phyloP scores from a whole-genome alignment of 2,797 vertebrate genomes.

The Hippoglossus hippoglossus region DNA sequence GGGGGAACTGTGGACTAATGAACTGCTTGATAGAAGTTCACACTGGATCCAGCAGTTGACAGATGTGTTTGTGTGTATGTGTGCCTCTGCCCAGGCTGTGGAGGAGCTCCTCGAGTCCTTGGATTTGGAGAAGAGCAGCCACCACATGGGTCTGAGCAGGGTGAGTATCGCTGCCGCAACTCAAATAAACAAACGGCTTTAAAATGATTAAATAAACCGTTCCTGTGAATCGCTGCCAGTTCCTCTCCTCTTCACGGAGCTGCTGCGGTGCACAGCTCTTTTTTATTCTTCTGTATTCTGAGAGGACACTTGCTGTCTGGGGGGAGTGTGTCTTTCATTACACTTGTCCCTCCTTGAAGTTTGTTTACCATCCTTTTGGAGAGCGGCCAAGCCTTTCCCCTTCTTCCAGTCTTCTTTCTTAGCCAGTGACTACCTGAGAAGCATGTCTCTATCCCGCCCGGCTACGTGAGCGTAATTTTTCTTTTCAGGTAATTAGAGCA shows the following conservation, averaged over 20 bases:
- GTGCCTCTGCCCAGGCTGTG: slow-evolving; percentile 86
- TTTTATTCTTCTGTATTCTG: slow-evolving; percentile 25
- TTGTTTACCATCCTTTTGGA: slow-evolving; percentile 59
- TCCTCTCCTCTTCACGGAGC: slow-evolving; percentile 28
- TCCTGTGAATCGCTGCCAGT: slow-evolving; percentile 38
- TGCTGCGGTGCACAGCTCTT: slow-evolving; percentile 21
- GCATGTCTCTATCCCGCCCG: slow-evolving; percentile 37
- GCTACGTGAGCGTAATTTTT: slow-evolving; percentile 51
- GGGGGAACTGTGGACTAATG: slow-evolving; percentile 46
- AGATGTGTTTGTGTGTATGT: slow-evolving; percentile 52
- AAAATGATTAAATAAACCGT: slow-evolving; percentile 45
- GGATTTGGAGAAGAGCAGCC: slow-evolving; percentile 97
- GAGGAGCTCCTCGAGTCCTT: slow-evolving; percentile 96
- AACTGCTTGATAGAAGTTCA: slow-evolving; percentile 37
- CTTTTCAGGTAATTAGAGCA: slow-evolving; percentile 67
- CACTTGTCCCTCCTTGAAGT: slow-evolving; percentile 61
- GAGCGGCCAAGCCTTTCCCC: slow-evolving; percentile 47
- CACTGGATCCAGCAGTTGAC: slow-evolving; percentile 52
- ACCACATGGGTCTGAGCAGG: slow-evolving; percentile 96
- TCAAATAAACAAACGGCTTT: slow-evolving; percentile 46
- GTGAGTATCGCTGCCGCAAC: slow-evolving; percentile 79
- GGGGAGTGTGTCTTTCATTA: slow-evolving; percentile 62
- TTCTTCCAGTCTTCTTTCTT: slow-evolving; percentile 30
- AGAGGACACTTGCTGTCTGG: slow-evolving; percentile 57
- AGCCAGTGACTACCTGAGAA: slow-evolving; percentile 43